Conservation (phyloP, 1,140 invertebrate genomes). For the Kradibia gibbosae region DNA sequence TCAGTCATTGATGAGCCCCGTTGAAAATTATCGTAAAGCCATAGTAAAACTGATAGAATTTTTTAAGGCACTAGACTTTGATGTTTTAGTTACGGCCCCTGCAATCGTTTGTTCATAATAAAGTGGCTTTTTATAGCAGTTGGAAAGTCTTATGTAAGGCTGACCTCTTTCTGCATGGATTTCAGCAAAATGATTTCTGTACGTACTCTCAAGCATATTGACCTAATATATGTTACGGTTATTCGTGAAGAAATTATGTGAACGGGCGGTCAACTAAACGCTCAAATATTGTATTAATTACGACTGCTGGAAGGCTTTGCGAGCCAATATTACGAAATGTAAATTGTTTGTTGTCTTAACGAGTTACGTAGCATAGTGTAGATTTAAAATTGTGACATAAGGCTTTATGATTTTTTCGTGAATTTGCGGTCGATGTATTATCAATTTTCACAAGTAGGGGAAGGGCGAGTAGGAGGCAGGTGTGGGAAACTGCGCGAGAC, state of each 20-base stretch:
- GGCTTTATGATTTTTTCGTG: too few species aligned
- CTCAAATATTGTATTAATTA: background rate
- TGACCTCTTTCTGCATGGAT: background rate
- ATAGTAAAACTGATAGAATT: background rate
- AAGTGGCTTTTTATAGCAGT: background rate
- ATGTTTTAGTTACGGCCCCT: background rate
- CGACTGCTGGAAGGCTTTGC: background rate
- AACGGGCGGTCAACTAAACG: background rate
- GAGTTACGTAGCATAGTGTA: background rate
- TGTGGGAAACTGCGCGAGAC: too few species aligned
- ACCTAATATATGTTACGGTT: background rate
- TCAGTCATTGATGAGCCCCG: background rate
- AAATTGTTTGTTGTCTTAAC: background rate
- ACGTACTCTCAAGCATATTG: background rate
- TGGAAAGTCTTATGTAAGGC: conserved; percentile 6
- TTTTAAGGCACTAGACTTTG: background rate
- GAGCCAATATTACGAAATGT: background rate
- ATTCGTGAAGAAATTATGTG: background rate
- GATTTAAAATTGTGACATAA: too few species aligned
- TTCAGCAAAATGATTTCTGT: background rate
- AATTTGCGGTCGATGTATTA: too few species aligned
- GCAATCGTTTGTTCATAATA: background rate
- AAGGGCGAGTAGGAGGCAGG: too few species aligned
- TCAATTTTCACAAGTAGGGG: too few species aligned
- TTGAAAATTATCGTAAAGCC: background rate